Percentiles rank a stretch among this genome's conserved stretches.
phyloP scores from a whole-genome alignment of 2,888 invertebrate genomes.

The Odontocolon sp. region DNA sequence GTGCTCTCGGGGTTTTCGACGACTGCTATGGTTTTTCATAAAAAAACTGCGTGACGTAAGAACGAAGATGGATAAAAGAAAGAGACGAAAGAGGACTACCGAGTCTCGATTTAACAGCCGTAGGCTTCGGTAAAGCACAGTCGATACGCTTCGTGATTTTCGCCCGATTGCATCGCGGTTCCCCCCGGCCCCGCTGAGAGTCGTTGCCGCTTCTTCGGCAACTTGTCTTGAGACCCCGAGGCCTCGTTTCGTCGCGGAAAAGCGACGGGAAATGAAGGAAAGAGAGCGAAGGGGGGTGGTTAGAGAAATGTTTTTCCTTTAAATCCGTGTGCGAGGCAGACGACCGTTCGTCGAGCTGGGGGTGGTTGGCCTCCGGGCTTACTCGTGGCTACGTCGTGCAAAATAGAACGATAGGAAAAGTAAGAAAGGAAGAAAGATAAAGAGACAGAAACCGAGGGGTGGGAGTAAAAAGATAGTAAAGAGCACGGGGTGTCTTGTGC shows the following conservation, averaged over 20 bases:
- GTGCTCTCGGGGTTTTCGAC: conserved; percentile 19
- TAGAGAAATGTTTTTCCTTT: conserved; percentile 52
- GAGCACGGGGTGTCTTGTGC: conserved; percentile 37
- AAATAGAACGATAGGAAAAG: conserved; percentile 1
- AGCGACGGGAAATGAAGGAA: neutral
- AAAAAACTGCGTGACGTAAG: neutral
- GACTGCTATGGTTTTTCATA: too few species aligned
- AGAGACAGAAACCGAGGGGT: too few species aligned
- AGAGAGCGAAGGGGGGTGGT: conserved; percentile 10
- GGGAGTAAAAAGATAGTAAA: conserved; percentile 50
- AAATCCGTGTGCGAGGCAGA: conserved; percentile 54
- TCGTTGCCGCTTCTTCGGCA: conserved; percentile 33
- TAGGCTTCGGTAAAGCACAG: conserved; percentile 42
- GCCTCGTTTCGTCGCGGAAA: conserved; percentile 50
- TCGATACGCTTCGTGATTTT: conserved; percentile 55
- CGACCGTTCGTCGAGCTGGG: conserved; percentile 30
- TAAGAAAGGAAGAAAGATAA: conserved; percentile 31
- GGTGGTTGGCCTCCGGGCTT: conserved; percentile 50
- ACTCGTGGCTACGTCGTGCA: conserved; percentile 26
- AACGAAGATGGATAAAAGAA: too few species aligned
- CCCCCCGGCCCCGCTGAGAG: conserved; percentile 3
- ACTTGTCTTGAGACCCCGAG: conserved; percentile 45
- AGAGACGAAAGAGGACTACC: conserved; percentile 14
- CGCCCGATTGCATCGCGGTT: conserved; percentile 42
- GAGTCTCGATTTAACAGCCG: conserved; percentile 30